Conservation (phyloP, 1,140 invertebrate species). For the Micrasema minimum region DNA sequence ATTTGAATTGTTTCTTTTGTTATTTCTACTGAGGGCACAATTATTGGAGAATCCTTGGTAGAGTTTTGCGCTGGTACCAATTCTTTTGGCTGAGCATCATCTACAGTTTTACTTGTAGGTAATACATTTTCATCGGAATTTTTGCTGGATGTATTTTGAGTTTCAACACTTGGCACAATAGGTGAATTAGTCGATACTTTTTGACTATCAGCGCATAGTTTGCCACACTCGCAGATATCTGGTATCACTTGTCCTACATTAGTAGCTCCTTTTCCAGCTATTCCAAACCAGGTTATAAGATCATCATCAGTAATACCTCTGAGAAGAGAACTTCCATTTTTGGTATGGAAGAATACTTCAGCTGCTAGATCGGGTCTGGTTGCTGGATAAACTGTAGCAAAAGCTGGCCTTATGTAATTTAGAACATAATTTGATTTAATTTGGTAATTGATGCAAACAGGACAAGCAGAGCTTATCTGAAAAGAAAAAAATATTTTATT, state of each 20-base stretch:
- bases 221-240: constrained; percentile 65
- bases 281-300: constrained; percentile 73
- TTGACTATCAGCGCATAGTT: constrained; percentile 56
- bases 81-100: background rate
- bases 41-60: constrained; percentile 49
- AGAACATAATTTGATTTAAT: constrained; percentile 69
- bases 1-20: constrained; percentile 37
- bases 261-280: constrained; percentile 63
- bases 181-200: constrained; percentile 56
- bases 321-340: constrained; percentile 67
- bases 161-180: too few relatives aligned
- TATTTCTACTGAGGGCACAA: constrained; percentile 52
- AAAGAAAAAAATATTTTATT: too few relatives aligned
- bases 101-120: background rate
- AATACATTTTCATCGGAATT: background rate
- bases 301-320: constrained; percentile 71
- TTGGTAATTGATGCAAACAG: constrained; percentile 70
- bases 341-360: constrained; percentile 72
- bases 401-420: constrained; percentile 69
- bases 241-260: constrained; percentile 61
- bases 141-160: too few relatives aligned
- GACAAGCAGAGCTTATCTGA: constrained; percentile 67
- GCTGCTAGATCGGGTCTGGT: constrained; percentile 69
- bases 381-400: constrained; percentile 71
- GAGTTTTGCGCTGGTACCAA: background rate